Evolutionary conservation across 2,888 invertebrate species (phyloP), one percentile per base, ranked within the genome.

Genomic region (Hedychridium roseum): DNA sequence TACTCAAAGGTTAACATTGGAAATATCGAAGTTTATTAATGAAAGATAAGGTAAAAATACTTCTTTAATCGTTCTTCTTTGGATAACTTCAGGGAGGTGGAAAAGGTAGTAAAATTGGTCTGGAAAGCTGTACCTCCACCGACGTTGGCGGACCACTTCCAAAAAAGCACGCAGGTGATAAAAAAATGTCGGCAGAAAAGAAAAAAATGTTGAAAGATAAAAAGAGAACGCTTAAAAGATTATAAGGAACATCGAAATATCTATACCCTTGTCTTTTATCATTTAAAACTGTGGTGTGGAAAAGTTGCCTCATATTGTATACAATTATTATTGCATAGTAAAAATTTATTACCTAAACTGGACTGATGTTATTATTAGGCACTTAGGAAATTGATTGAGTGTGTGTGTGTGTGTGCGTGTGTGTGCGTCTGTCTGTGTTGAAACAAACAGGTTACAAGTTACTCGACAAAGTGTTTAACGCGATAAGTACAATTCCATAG

Each of bases 121-220:
- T 79, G 31, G 79, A 78, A 50, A 80, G 74, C 49, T 72, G 71
- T 43, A 64, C 72, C 26, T 71, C 78, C 49, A 66, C 73, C 27
- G 76, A 79, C 34, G 83, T 83, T 54, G 87, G 86, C 60, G 91
- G 89, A 28, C 92, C 93, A 38, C 82, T 87, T 72, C 89, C 91
- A 42, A 92, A 93, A 82, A 92, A 92, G 77, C 91, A 90, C 79
- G 91, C 90, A n/a, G 87, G 88, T 46, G 90, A 90, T 72, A 91
- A 88, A 80, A 89, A 88, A 82, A 78, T 85, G 45, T 76, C 86
- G 9, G 86, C 88, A 16, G 89, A 89, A 64, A 88, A 88, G 76
- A 88, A 88, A 73, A 88, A 88, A 75, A 82, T 88, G 66, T 80
- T 88, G 66, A 92, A 91, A 81, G 92, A 92, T 71, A 92, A 92